Evolutionary conservation across 2,888 invertebrate genomes (phyloP).

Genomic region (Micoletzkya japonica): DNA sequence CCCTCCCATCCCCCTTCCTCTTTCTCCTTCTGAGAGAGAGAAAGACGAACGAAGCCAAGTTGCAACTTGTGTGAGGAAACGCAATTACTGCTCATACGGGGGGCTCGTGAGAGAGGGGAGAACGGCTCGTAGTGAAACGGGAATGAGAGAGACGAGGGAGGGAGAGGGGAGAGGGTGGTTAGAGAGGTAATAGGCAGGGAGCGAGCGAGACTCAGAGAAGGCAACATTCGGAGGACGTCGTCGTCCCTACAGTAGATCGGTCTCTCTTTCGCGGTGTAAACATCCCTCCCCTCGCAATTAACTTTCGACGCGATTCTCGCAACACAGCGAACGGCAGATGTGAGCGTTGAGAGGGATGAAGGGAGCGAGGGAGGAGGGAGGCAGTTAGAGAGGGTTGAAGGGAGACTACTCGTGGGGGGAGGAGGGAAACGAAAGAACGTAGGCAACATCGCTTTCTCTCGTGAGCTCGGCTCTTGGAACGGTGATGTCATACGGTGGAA

Average conservation of each 20-base stretch:
- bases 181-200: not conserved
- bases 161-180: not conserved
- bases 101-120: not conserved
- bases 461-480: no score
- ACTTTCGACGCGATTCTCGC: not conserved
- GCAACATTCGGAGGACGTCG: not conserved
- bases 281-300: not conserved
- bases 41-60: constrained; percentile 4
- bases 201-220: not conserved
- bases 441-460: no score
- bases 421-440: no score
- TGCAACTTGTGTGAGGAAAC: not conserved
- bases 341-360: not conserved
- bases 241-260: not conserved
- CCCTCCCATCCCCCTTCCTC: constrained; percentile 1
- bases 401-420: not conserved
- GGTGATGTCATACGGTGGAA: constrained; percentile 11
- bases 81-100: not conserved
- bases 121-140: constrained; percentile 1
- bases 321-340: not conserved
- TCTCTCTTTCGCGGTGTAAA: not conserved
- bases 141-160: not conserved
- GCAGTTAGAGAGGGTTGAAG: not conserved
- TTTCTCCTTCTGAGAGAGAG: constrained; percentile 16
- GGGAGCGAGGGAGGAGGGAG: not conserved